These are phyloP conservation scores for Indri indri DNA, from an alignment of 2,113 vertebrate genomes.

Conservation along the genomic window DNA sequence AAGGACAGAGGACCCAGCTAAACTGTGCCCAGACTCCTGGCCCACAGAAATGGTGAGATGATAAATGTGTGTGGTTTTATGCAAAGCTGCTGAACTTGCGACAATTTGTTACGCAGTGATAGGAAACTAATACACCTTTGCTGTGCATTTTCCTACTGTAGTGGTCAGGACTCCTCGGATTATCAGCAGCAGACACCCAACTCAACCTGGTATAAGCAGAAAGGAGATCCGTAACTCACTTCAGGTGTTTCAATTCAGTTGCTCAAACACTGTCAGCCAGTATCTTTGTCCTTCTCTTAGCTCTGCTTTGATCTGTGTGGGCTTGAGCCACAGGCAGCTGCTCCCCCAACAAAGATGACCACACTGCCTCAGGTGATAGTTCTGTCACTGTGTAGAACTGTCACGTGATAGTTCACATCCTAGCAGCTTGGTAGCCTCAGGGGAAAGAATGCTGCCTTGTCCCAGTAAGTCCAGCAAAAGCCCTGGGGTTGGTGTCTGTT, in stretches of 20 bases:
- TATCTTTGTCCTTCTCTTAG: neutral
- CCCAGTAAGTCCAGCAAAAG: neutral
- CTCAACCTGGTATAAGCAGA: neutral
- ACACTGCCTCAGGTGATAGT: no score
- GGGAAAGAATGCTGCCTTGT: neutral
- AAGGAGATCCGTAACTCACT: neutral
- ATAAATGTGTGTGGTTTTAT: neutral
- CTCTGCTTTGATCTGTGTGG: neutral
- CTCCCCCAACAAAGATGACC: neutral
- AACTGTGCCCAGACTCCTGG: neutral
- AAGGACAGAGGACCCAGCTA: neutral
- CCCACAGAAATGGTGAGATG: neutral
- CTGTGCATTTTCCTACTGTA: neutral
- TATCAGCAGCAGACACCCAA: neutral
- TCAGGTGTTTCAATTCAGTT: neutral
- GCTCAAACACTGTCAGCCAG: neutral
- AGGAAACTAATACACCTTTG: neutral
- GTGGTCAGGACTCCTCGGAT: no score
- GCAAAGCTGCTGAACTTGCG: neutral
- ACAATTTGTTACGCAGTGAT: neutral
- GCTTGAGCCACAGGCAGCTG: neutral
- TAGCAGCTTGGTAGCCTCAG: neutral
- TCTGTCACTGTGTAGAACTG: no score
- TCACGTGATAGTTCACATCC: neutral
- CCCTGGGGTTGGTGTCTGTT: neutral